These are phyloP conservation scores for Hymenochirus boettgeri DNA, from an alignment of 2,113 vertebrate genomes.

Conservation along the genomic window DNA sequence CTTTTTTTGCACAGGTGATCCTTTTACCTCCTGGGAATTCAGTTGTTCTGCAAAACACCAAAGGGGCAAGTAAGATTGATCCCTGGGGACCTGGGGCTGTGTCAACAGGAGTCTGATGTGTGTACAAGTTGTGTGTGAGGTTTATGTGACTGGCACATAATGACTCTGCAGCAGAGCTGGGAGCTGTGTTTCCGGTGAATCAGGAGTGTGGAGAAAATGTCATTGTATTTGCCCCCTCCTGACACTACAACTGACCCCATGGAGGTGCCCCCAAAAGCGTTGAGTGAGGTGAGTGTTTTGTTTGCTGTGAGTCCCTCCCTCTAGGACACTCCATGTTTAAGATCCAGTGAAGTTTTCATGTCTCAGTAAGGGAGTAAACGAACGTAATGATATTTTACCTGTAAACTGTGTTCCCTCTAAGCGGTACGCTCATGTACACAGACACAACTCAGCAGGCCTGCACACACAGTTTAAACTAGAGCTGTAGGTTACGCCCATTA, in stretches of 20 bases:
- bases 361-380: no score
- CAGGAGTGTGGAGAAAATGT: conserved; percentile 18
- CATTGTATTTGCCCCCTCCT: conserved; percentile 18
- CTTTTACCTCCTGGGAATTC: conserved; percentile 8
- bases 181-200: conserved; percentile 18
- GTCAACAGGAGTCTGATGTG: conserved; percentile 30
- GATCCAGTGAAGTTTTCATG: no score
- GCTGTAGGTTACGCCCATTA: no score
- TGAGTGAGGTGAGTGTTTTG: conserved; percentile 26
- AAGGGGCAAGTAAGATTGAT: conserved; percentile 26
- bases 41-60: conserved; percentile 34
- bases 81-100: conserved; percentile 26
- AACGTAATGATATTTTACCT: no score
- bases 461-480: no score
- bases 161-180: conserved; percentile 22
- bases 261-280: conserved; percentile 21
- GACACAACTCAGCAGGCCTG: no score
- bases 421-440: no score
- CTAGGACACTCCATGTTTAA: no score
- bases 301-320: no score
- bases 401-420: no score
- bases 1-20: conserved; percentile 5
- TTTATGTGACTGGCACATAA: conserved; percentile 27
- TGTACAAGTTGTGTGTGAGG: conserved; percentile 10
- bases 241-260: background rate